A percentile compares a stretch with the other conserved stretches of the same genome.
Evolutionary conservation across 1,140 invertebrate genomes (phyloP).

Genomic region (Zophobas morio): DNA sequence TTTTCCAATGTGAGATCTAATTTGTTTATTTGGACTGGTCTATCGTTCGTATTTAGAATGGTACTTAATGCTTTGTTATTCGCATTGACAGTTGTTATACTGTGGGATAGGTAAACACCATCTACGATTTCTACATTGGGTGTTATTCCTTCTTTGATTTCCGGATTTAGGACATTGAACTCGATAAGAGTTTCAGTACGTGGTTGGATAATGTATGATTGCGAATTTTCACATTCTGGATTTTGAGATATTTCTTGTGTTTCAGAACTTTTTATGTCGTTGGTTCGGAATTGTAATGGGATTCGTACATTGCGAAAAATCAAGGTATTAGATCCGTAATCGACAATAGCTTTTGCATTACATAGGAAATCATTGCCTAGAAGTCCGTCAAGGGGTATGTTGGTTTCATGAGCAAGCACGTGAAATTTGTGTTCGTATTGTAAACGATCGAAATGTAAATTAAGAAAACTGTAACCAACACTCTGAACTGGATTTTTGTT

Average conservation of each 20-base stretch:
- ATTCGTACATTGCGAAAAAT: not conserved
- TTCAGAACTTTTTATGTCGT: not conserved
- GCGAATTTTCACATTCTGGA: not conserved
- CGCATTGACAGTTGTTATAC: conserved; percentile 20
- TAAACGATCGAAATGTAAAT: too few relatives aligned
- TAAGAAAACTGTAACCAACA: too few relatives aligned
- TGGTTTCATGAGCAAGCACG: conserved; percentile 40
- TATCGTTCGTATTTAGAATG: conserved; percentile 37
- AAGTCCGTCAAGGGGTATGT: not conserved
- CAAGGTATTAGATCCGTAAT: not conserved
- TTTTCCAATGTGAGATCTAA: not conserved
- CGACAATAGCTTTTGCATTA: not conserved
- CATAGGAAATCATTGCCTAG: conserved; percentile 10
- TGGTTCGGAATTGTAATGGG: not conserved
- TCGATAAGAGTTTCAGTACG: conserved; percentile 52
- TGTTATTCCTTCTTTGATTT: conserved; percentile 51
- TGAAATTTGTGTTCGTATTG: too few relatives aligned
- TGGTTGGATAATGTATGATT: conserved; percentile 4
- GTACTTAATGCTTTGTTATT: conserved; percentile 37
- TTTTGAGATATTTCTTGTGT: conserved; percentile 7
- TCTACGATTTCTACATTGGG: conserved; percentile 36
- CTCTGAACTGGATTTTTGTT: too few relatives aligned
- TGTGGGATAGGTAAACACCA: conserved; percentile 47
- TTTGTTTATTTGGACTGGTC: conserved; percentile 1
- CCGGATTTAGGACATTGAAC: conserved; percentile 49